phyloP scores from a whole-genome alignment of 2,113 vertebrate species.

The Clarias macrocephalus region DNA sequence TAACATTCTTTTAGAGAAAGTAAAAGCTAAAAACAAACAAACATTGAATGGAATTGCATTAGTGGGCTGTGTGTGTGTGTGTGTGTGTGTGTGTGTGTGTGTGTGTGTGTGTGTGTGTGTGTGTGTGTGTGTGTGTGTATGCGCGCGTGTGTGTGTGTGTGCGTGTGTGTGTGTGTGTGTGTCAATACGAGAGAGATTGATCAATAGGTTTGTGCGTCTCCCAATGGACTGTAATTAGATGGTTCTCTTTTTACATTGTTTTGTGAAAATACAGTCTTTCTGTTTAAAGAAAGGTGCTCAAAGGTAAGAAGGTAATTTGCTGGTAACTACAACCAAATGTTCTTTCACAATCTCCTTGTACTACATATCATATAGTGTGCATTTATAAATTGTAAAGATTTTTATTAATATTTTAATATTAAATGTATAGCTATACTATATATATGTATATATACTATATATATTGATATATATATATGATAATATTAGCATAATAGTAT shows the following conservation, averaged over 20 bases:
- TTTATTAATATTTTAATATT: no score
- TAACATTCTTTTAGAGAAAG: neutral
- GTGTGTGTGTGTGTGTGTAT: no score
- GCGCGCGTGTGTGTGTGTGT: no score
- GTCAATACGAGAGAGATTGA: conserved; percentile 10
- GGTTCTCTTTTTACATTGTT: neutral
- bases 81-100: conserved; percentile 28
- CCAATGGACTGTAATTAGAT: neutral
- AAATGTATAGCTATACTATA: no score
- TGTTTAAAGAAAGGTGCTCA: neutral
- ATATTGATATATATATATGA: no score
- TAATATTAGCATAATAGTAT: no score
- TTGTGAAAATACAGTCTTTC: neutral
- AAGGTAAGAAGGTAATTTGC: neutral
- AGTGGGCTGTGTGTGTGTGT: neutral
- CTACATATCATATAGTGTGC: neutral
- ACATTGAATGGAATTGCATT: neutral
- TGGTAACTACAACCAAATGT: neutral
- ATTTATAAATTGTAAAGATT: neutral
- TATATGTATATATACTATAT: no score
- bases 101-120: conserved; percentile 20
- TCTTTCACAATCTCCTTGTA: neutral
- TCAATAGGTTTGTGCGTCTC: conserved; percentile 16
- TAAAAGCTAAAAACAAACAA: no score
- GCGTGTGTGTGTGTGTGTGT: no score